A percentile compares a stretch with the other conserved stretches of the same genome.
These are phyloP conservation scores for Caenorhabditis parvicauda DNA, from an alignment of 2,888 invertebrate species.

Conservation along the genomic window DNA sequence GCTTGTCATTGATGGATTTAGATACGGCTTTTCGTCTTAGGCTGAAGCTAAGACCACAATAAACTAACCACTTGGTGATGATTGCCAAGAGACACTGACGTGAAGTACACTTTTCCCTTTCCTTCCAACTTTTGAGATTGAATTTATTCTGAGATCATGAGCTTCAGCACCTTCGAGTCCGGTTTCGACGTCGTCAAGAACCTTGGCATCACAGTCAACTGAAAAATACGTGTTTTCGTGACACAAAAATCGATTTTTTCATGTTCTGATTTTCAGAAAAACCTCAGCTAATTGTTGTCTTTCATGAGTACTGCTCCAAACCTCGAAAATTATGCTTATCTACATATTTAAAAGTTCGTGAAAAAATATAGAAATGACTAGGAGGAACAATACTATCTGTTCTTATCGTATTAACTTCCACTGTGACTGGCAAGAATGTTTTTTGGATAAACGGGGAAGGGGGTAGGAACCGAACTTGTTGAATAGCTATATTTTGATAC, in stretches of 20 bases:
- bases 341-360: too few species aligned
- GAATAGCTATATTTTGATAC: neutral
- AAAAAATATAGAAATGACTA: too few species aligned
- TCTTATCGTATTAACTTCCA: too few species aligned
- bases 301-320: neutral
- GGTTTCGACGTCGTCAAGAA: slow-evolving; percentile 14
- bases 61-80: too few species aligned
- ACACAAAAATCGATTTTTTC: neutral
- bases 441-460: neutral
- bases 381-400: too few species aligned
- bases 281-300: neutral
- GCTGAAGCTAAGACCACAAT: too few species aligned
- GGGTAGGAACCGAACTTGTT: neutral
- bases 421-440: too few species aligned
- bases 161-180: slow-evolving; percentile 46
- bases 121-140: slow-evolving; percentile 47
- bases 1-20: too few species aligned
- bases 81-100: slow-evolving; percentile 61
- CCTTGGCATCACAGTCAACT: slow-evolving; percentile 49
- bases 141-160: slow-evolving; percentile 56
- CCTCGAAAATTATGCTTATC: too few species aligned
- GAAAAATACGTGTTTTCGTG: slow-evolving; percentile 12
- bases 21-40: too few species aligned
- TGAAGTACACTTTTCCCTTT: slow-evolving; percentile 45
- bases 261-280: neutral